These are phyloP conservation scores for Heterodera filipjevi DNA, from an alignment of 2,888 invertebrate species.

Conservation along the genomic window DNA sequence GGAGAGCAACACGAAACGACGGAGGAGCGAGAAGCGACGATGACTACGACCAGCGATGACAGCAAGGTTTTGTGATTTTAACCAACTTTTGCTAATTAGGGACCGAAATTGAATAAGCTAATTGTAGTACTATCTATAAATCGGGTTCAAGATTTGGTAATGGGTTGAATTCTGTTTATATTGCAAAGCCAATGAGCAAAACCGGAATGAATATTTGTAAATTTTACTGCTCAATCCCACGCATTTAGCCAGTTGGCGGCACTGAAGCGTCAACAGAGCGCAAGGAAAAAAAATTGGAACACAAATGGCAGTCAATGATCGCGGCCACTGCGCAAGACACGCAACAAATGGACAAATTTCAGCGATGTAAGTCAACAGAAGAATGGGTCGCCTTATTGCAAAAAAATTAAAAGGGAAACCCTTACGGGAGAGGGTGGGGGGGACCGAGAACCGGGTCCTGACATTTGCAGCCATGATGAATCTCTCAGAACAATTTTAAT, in stretches of 20 bases:
- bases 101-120: no score
- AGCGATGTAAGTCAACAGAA: conserved; percentile 9
- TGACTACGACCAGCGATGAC: neutral
- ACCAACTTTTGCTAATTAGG: no score
- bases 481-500: no score
- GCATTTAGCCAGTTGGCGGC: neutral
- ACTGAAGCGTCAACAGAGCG: neutral
- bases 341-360: conserved; percentile 35
- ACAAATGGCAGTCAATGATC: conserved; percentile 35
- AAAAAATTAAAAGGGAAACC: no score
- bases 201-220: no score
- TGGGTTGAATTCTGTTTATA: no score
- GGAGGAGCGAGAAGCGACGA: neutral
- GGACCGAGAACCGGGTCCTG: no score
- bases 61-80: neutral
- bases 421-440: no score
- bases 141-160: no score
- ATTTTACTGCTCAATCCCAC: neutral
- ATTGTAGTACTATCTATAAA: no score
- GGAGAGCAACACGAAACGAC: neutral
- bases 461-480: no score
- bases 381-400: neutral
- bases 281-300: conserved; percentile 21
- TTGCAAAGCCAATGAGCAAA: no score
- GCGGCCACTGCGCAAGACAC: conserved; percentile 33